phyloP scores from a whole-genome alignment of 2,888 invertebrate genomes.

The Eubasilissa splendida region DNA sequence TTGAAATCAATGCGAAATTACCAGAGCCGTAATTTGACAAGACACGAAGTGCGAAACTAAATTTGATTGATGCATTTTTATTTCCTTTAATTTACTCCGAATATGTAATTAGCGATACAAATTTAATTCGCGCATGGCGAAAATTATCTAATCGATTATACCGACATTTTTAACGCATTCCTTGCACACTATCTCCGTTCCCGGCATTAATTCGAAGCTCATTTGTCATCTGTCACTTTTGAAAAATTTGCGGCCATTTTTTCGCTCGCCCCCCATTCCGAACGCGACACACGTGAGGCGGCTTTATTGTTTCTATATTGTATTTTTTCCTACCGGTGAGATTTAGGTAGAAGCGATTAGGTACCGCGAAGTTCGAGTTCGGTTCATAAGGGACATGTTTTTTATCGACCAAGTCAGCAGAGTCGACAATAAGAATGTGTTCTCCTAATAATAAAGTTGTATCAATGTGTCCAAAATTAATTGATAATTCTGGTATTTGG shows the following conservation, averaged over 20 bases:
- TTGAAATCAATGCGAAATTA: no score
- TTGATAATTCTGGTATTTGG: no score
- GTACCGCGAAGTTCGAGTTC: not conserved
- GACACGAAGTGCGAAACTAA: not conserved
- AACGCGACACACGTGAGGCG: conserved; percentile 32
- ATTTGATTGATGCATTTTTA: conserved; percentile 7
- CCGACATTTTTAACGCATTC: conserved; percentile 39
- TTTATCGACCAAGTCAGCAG: no score
- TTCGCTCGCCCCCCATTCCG: conserved; percentile 15
- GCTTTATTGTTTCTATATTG: conserved; percentile 38
- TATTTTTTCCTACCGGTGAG: conserved; percentile 23
- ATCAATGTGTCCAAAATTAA: no score
- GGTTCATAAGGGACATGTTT: no score
- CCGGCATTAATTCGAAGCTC: conserved; percentile 34
- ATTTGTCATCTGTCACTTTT: conserved; percentile 47
- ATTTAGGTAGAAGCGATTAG: not conserved
- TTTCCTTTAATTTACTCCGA: not conserved
- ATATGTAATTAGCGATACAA: conserved; percentile 6
- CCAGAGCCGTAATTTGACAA: no score
- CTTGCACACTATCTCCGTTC: conserved; percentile 18
- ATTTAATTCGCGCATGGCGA: conserved; percentile 10
- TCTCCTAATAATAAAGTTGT: no score
- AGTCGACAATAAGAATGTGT: no score
- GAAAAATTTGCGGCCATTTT: conserved; percentile 43
- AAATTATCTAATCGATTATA: conserved; percentile 33